Base-by-base conservation (phyloP, 2,797 vertebrate species). In the Phrynocephalus guinanensis region DNA sequence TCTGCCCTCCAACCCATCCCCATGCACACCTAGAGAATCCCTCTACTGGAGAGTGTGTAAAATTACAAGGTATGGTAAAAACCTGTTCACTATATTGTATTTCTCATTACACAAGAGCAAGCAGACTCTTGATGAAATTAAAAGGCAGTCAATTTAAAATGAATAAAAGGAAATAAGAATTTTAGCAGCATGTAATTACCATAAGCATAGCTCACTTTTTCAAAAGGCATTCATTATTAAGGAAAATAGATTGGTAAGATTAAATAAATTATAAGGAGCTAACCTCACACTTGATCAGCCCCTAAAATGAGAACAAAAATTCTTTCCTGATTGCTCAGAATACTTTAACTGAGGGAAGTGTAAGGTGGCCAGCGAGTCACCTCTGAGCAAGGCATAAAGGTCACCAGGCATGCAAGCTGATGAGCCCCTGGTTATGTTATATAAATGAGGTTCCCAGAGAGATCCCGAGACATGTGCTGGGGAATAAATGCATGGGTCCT, bases 211-310 rank as follows among this genome's bases (percentile, higher is more conserved):
- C 78, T 81, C 83, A 81, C 83, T 68, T 85, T 60, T 88, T 81
- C 78, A 88, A 88, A 85, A 81, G 83, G 71, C 83, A 85, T 81
- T 56, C 71, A 88, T 85, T 76, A 84, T 88, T 85, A 85, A 88
- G 83, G 83, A 81, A 85, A 85, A 81, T 85, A 85, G 71, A 85
- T 81, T 48, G 60, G 83, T 76, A 85, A 88, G 78, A 85, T 85
- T 75, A 88, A 88, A 88, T 88, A 88, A 88, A 88, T 88, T 84
- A 84, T 84, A 84, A 84, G 82, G 70, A 88, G 87, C 44, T 76
- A 85, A 88, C 70, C 60, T 85, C 87, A 88, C 60, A 76, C 78
- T 68, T 81, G 83, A 80, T 80, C 83, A 85, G n/a, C 30, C 80
- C 67, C 56, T 76, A 70, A 81, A 81, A 81, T 76, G 60, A 75